Evolutionary conservation across 2,797 vertebrate species (phyloP).

Genomic region (Schizopygopsis malacanthus): DNA sequence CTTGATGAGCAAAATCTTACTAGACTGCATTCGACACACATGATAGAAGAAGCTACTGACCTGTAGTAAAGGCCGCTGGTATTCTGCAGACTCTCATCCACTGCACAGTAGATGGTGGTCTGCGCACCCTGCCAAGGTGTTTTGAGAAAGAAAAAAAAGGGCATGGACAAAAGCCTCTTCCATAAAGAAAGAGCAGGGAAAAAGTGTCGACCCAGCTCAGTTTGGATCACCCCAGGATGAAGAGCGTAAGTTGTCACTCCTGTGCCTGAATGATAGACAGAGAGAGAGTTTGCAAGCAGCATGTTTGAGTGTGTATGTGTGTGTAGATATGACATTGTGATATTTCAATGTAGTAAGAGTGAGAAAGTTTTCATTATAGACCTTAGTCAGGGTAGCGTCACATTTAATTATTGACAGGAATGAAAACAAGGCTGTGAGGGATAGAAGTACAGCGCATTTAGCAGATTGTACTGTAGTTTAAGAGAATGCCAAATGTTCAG

Average conservation of each 20-base stretch:
- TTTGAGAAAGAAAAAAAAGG: slow-evolving; percentile 67
- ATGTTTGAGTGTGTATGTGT: background rate
- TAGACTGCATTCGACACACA: background rate
- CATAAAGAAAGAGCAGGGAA: slow-evolving; percentile 63
- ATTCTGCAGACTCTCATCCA: slow-evolving; percentile 73
- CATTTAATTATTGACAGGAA: too few species aligned
- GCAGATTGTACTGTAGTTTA: too few species aligned
- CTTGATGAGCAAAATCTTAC: background rate
- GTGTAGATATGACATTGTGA: background rate
- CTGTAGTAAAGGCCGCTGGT: slow-evolving; percentile 79
- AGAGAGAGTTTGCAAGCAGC: background rate
- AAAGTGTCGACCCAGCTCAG: slow-evolving; percentile 73
- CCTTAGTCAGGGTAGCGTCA: too few species aligned
- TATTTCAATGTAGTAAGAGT: background rate
- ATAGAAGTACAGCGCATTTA: too few species aligned
- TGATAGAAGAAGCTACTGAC: slow-evolving; percentile 56
- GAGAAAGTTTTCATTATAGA: background rate
- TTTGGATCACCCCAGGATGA: slow-evolving; percentile 77
- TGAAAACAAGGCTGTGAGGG: too few species aligned
- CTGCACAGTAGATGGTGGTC: slow-evolving; percentile 80
- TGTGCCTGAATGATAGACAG: slow-evolving; percentile 14
- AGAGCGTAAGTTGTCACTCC: slow-evolving; percentile 73
- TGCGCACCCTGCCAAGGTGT: slow-evolving; percentile 75
- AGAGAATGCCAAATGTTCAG: too few species aligned
- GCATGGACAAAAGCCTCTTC: slow-evolving; percentile 59